Evolutionary conservation across 2,797 vertebrate genomes (phyloP).

Genomic region (Leptodactylus fallax): DNA sequence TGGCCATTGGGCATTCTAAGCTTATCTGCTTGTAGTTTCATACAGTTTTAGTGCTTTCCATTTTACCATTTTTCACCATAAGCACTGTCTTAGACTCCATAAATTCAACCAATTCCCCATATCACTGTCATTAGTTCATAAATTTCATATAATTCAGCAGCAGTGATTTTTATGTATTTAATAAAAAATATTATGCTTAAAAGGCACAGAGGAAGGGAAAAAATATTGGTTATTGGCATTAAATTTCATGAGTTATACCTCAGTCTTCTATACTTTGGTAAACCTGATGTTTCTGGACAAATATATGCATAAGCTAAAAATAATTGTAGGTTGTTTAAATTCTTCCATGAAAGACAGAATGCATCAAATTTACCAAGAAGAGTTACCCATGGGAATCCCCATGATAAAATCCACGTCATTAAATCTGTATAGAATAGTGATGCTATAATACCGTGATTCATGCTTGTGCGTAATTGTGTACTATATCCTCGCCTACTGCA

Average conservation of each 20-base stretch:
- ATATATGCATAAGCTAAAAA: constrained; percentile 7
- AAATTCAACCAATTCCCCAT: constrained; percentile 17
- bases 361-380: constrained; percentile 37
- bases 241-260: background rate
- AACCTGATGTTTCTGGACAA: background rate
- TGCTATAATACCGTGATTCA: constrained; percentile 25
- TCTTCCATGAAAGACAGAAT: constrained; percentile 24
- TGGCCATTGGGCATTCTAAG: too few species aligned
- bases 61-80: background rate
- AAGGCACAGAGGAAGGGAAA: background rate
- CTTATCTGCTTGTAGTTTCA: background rate
- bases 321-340: background rate
- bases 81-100: background rate
- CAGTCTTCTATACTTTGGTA: background rate
- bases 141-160: background rate
- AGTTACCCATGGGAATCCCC: background rate
- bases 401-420: constrained; percentile 18
- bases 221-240: background rate
- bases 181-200: background rate
- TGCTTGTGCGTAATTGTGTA: constrained; percentile 37
- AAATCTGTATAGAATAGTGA: constrained; percentile 18
- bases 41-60: background rate
- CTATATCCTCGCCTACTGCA: background rate
- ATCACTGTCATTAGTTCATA: constrained; percentile 46
- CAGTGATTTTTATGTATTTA: background rate